Percentiles rank a stretch among this genome's conserved stretches.
Evolutionary conservation across 2,113 vertebrate species (phyloP).

Genomic region (Megaceryle maxima): DNA sequence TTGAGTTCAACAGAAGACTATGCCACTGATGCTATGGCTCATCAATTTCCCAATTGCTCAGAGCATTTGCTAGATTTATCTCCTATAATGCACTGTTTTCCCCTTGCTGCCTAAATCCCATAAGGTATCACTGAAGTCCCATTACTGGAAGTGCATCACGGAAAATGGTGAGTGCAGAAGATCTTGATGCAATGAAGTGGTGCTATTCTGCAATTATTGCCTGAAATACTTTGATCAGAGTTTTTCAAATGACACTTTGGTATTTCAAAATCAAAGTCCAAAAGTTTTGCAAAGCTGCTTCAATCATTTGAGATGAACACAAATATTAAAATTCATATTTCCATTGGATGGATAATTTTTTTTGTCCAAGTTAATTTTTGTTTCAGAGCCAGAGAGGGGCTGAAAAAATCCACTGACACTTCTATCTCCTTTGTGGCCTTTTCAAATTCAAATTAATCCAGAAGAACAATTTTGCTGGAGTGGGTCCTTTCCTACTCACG

Average conservation of each 20-base stretch:
- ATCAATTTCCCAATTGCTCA: background rate
- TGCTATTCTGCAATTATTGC: background rate
- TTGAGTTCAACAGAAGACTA: background rate
- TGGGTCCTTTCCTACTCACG: background rate
- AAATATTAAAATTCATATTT: background rate
- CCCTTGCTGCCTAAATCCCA: background rate
- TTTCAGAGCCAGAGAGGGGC: background rate
- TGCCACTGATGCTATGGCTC: background rate
- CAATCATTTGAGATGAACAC: background rate
- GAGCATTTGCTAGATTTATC: background rate
- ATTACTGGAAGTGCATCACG: background rate
- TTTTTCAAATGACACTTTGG: background rate
- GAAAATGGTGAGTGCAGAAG: background rate
- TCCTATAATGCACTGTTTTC: background rate
- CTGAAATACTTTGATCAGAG: background rate
- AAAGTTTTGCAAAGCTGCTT: background rate
- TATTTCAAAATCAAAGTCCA: background rate
- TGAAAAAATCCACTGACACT: background rate
- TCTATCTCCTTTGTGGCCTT: background rate
- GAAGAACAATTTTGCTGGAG: background rate
- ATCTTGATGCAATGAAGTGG: background rate
- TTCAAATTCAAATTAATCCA: slow-evolving; percentile 14
- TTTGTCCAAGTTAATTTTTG: background rate
- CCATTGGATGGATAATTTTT: background rate
- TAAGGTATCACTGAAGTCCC: background rate